Evolutionary conservation across 2,888 invertebrate genomes (phyloP).

Genomic region (Idaea aversata): DNA sequence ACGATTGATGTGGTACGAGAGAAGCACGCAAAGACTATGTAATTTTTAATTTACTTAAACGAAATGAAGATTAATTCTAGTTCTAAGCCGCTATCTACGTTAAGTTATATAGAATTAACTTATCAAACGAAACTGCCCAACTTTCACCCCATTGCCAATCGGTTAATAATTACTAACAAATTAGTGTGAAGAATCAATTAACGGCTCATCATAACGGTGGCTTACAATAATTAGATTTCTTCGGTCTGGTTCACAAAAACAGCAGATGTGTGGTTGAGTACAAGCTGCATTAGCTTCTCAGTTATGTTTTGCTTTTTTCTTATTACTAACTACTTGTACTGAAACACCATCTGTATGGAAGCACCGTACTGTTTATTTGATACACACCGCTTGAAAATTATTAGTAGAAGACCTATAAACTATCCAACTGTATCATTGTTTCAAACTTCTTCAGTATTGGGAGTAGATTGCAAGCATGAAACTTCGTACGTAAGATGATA

Average conservation of each 20-base stretch:
- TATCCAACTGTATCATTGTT: neutral
- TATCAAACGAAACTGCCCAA: neutral
- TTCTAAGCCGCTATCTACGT: neutral
- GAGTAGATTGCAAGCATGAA: no score
- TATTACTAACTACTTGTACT: slow-evolving; percentile 62
- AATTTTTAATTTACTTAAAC: no score
- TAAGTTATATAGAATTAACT: neutral
- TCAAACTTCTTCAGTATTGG: no score
- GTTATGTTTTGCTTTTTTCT: slow-evolving; percentile 63
- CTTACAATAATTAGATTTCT: slow-evolving; percentile 69
- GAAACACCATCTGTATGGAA: slow-evolving; percentile 70
- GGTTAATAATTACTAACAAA: slow-evolving; percentile 41
- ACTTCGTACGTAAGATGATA: no score
- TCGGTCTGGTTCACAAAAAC: slow-evolving; percentile 68
- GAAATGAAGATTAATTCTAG: no score
- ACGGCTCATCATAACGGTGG: slow-evolving; percentile 55
- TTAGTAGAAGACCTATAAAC: slow-evolving; percentile 8
- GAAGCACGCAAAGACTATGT: no score
- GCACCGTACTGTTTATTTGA: slow-evolving; percentile 45
- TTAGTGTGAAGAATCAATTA: slow-evolving; percentile 72
- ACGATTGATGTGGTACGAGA: no score
- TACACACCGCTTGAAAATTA: slow-evolving; percentile 39
- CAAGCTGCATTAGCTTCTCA: slow-evolving; percentile 67
- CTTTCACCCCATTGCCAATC: slow-evolving; percentile 20
- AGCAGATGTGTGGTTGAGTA: slow-evolving; percentile 63